Percentiles rank a stretch among this genome's conserved stretches.
phyloP scores from a whole-genome alignment of 1,140 invertebrate species.

The Drosophila obscura region DNA sequence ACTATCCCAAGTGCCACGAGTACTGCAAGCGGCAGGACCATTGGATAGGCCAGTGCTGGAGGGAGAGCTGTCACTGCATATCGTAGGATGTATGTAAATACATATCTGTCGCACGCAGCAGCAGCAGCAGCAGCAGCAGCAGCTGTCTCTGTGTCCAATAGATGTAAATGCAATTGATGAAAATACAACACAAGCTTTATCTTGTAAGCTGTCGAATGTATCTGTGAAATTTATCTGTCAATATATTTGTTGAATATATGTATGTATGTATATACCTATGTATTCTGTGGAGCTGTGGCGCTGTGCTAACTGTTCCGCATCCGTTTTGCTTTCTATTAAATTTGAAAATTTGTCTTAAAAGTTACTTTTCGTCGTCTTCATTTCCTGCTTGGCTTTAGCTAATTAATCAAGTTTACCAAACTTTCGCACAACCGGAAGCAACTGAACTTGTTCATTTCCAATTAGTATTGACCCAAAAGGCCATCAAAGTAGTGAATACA shows the following conservation, averaged over 20 bases:
- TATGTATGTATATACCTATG: neutral
- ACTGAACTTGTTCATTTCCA: neutral
- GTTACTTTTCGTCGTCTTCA: neutral
- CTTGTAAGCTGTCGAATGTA: too few relatives aligned
- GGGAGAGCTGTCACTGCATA: conserved; percentile 71
- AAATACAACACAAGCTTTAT: too few relatives aligned
- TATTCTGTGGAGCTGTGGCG: neutral
- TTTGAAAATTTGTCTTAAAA: neutral
- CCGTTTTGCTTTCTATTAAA: too few relatives aligned
- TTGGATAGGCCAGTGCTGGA: conserved; percentile 78
- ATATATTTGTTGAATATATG: neutral
- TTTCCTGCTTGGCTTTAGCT: neutral
- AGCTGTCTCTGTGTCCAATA: too few relatives aligned
- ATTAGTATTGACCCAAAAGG: neutral
- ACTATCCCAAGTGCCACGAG: conserved; percentile 70
- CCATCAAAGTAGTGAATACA: too few relatives aligned
- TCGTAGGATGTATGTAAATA: conserved; percentile 18
- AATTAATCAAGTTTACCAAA: conserved; percentile 11
- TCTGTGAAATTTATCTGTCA: neutral
- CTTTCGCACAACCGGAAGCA: conserved; percentile 1
- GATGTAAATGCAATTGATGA: too few relatives aligned
- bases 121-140: too few relatives aligned
- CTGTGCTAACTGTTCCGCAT: neutral
- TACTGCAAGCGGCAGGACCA: conserved; percentile 75
- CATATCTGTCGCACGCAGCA: too few relatives aligned